phyloP scores from a whole-genome alignment of 2,888 invertebrate species.

The Nomada ferruginata region DNA sequence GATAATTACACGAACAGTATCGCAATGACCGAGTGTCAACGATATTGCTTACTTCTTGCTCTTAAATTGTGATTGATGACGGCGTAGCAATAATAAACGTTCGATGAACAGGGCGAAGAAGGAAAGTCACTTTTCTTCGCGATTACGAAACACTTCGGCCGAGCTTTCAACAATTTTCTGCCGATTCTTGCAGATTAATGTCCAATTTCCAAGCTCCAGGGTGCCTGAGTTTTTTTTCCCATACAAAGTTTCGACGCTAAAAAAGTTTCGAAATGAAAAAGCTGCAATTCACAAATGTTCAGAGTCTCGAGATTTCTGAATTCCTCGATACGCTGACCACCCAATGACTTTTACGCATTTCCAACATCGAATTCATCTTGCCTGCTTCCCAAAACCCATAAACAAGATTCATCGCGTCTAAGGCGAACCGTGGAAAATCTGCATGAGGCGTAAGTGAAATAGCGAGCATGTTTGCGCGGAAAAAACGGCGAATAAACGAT shows the following conservation, averaged over 20 bases:
- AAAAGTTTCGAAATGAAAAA: no score
- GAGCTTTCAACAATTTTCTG: slow-evolving; percentile 2
- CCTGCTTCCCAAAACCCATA: not conserved
- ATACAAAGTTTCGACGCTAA: not conserved
- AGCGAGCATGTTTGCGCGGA: not conserved
- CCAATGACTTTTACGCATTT: not conserved
- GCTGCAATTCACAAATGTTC: not conserved
- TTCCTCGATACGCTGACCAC: not conserved
- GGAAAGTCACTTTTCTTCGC: not conserved
- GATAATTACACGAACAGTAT: slow-evolving; percentile 47
- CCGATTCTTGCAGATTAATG: not conserved
- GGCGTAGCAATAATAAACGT: slow-evolving; percentile 28
- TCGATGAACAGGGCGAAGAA: slow-evolving; percentile 26
- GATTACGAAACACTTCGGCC: not conserved
- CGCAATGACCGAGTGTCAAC: slow-evolving; percentile 34
- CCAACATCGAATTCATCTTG: not conserved
- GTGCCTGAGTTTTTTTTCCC: no score
- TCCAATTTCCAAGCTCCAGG: no score
- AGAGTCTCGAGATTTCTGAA: not conserved
- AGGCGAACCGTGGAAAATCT: not conserved
- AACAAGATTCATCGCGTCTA: not conserved
- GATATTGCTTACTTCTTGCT: slow-evolving; percentile 44
- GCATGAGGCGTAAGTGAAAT: slow-evolving; percentile 25
- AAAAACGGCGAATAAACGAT: slow-evolving; percentile 23
- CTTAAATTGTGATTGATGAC: slow-evolving; percentile 50